phyloP scores from a whole-genome alignment of 35 echinoderm and acorn worm species.

The Ophiothrix spiculata region DNA sequence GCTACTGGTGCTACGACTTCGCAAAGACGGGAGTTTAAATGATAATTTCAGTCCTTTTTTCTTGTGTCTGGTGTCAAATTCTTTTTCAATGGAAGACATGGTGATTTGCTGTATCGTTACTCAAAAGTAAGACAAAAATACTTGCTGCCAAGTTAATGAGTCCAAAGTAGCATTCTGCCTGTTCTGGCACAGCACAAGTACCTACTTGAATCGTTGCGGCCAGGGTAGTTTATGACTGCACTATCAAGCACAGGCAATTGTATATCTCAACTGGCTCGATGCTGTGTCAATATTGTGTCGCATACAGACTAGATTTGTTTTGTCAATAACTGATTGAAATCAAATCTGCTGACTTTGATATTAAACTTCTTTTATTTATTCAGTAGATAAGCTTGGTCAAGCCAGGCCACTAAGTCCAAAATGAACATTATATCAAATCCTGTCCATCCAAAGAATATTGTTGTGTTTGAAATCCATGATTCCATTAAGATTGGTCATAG shows the following conservation, averaged over 20 bases:
- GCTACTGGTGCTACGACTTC: not conserved
- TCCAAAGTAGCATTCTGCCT: not conserved
- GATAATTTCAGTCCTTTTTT: not conserved
- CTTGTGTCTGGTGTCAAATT: not conserved
- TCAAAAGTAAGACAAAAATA: not conserved
- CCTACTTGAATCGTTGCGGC: not conserved
- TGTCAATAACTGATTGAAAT: not conserved
- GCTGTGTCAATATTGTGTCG: not conserved
- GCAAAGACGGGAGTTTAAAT: not conserved
- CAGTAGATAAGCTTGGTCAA: not conserved
- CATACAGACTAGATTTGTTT: not conserved
- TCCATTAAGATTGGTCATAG: too few relatives aligned
- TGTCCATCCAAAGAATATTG: too few relatives aligned
- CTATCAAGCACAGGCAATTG: not conserved
- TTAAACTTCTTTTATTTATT: not conserved
- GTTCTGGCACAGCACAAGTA: not conserved
- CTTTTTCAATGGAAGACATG: constrained; percentile 2
- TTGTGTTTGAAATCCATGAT: too few relatives aligned
- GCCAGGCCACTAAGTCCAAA: not conserved
- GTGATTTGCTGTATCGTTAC: not conserved
- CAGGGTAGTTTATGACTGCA: not conserved
- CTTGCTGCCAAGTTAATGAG: not conserved
- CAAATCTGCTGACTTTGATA: not conserved
- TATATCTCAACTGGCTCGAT: not conserved
- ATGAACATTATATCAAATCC: too few relatives aligned